Base-by-base conservation (phyloP, 2,113 vertebrate species). In the Notothenia rossii region DNA sequence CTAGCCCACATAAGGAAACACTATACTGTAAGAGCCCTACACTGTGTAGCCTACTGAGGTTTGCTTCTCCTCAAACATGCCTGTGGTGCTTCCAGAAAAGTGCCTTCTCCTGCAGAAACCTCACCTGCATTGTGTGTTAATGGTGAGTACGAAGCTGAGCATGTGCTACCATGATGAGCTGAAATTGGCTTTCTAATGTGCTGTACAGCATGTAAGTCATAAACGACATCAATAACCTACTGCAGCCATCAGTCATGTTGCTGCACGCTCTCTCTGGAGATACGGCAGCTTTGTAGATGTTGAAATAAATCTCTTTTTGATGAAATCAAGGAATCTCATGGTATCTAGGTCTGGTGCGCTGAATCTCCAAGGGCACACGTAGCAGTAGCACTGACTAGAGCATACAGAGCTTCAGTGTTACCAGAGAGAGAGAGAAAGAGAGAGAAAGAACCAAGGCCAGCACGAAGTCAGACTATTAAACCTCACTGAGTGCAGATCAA, bases 401-500 rank as follows among this genome's bases (percentile, higher is more conserved):
- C 36, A 48, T 14, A 4, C 1, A 15, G 36, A 68, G 74, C 46
- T 51, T 33, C 56, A 69, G 70, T 49, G 56, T 20, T 59, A 54
- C 45, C 29, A 25, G 25, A 25, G 25, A 25, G 25, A 25, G 25
- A 25, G 25, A 20, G 20, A 51, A 46, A 73, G 43, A 58, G 50
- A 20, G 20, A 51, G 50, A 73, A 25, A 58, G 50, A 55, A 48
- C 48, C 65, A 67, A 72, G 45, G 54, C 68, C 81, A 77, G 59
- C 76, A 60, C 36, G 60, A 59, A 90, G 60, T 80, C 77, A 71
- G n/a, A 84, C 71, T 79, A 55, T 79, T 83, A 67, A 82, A 77
- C 59, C 75, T 84, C 49, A 84, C 83, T 78, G 54, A 88, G 59
- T 76, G 72, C 29, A 64, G 82, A 89, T 90, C 66, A 74, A 79